Evolutionary conservation across 2,797 vertebrate genomes (phyloP).

Genomic region (Falco concolor): DNA sequence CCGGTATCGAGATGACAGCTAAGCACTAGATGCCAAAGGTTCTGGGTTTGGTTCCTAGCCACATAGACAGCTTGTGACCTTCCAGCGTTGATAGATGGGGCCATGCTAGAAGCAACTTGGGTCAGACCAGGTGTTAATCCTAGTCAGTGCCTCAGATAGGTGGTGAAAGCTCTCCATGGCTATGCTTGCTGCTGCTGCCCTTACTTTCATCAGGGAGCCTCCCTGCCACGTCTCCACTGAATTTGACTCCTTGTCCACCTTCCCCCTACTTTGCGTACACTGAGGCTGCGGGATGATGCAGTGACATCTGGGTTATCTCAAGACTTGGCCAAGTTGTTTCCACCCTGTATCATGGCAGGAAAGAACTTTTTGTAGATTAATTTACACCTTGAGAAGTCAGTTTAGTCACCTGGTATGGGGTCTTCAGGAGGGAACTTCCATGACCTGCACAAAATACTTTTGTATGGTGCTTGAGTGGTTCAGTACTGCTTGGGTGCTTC

Average conservation of each 20-base stretch:
- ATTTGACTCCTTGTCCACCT: background rate
- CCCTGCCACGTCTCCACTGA: background rate
- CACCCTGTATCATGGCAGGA: rapidly evolving
- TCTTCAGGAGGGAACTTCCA: background rate
- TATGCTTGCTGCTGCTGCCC: background rate
- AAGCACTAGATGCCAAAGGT: background rate
- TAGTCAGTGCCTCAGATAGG: background rate
- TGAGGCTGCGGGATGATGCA: background rate
- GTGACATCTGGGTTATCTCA: background rate
- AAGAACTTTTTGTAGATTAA: background rate
- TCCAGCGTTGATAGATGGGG: background rate
- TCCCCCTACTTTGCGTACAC: background rate
- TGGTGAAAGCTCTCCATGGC: background rate
- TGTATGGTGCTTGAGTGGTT: background rate
- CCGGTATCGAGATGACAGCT: rapidly evolving
- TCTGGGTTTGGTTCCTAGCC: background rate
- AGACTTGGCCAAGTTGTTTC: background rate
- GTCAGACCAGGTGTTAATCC: background rate
- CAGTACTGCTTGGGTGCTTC: background rate
- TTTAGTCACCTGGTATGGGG: rapidly evolving
- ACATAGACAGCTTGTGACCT: background rate
- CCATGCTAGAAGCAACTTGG: background rate
- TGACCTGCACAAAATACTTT: background rate
- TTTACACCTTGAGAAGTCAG: background rate
- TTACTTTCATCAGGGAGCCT: background rate